Percentiles rank a stretch among this genome's conserved stretches.
phyloP scores from a whole-genome alignment of 1,140 invertebrate species.

The Platorchestia sp. region DNA sequence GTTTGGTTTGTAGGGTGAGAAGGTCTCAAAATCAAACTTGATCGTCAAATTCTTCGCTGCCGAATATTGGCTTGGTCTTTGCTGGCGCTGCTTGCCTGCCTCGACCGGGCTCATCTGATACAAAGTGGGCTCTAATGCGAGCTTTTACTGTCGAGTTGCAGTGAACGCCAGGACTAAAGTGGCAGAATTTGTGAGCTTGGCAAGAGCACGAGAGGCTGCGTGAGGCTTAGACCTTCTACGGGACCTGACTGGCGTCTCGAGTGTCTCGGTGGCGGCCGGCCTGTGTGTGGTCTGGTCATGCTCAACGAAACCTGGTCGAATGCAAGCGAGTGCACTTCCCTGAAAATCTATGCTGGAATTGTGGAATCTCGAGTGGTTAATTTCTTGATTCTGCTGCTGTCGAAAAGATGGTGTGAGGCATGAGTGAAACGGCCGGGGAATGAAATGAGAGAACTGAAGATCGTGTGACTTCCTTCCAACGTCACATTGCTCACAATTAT shows the following conservation, averaged over 20 bases:
- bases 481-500: no score
- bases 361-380: background rate
- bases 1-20: background rate
- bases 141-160: background rate
- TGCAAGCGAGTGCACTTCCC: background rate
- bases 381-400: no score
- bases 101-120: background rate
- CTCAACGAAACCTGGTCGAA: background rate
- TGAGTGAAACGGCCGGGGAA: no score
- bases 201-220: background rate
- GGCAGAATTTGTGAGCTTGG: background rate
- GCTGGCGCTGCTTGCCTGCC: background rate
- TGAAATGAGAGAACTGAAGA: no score
- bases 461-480: no score
- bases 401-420: no score
- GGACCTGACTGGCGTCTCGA: background rate
- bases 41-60: background rate
- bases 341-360: background rate
- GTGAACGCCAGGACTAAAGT: background rate
- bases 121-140: background rate
- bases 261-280: background rate
- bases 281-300: background rate
- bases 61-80: background rate
- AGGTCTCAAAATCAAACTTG: background rate
- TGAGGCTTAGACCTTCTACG: background rate